phyloP scores from a whole-genome alignment of 2,888 invertebrate species.

The Netelia inedita region DNA sequence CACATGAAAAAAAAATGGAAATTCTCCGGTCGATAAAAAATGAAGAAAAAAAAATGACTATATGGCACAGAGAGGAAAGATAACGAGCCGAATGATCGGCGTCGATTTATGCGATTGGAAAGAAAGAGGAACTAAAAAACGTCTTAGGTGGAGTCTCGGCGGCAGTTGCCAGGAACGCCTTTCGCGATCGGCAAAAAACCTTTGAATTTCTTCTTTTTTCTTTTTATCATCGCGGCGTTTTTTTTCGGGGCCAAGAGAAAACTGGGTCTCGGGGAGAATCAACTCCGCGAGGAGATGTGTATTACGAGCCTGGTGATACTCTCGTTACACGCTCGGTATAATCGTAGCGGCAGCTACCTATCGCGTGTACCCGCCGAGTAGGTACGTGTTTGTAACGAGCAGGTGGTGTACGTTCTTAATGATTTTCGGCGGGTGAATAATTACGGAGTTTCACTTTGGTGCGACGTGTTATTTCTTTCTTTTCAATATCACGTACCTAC shows the following conservation, averaged over 20 bases:
- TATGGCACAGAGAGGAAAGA: not conserved
- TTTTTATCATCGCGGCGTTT: not conserved
- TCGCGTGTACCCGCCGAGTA: not conserved
- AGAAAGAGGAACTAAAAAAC: conserved; percentile 2
- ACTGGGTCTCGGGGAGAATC: conserved; percentile 52
- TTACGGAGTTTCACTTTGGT: conserved; percentile 60
- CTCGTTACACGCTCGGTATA: conserved; percentile 2
- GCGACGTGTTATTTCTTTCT: conserved; percentile 3
- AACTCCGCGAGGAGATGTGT: conserved; percentile 1
- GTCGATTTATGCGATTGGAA: conserved; percentile 12
- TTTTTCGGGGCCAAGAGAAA: conserved; percentile 48
- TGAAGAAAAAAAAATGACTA: not conserved
- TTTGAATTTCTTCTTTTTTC: conserved; percentile 32
- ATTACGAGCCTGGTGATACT: conserved; percentile 13
- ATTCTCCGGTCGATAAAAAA: not conserved
- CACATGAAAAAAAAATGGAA: not conserved
- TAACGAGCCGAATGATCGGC: conserved; percentile 1
- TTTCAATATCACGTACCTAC: not conserved
- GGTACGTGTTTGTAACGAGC: conserved; percentile 55
- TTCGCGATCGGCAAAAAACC: conserved; percentile 49
- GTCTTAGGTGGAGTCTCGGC: conserved; percentile 6
- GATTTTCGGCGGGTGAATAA: conserved; percentile 62
- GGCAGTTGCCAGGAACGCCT: not conserved
- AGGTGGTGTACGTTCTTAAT: conserved; percentile 50
- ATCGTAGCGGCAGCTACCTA: conserved; percentile 6